A percentile compares a stretch with the other conserved stretches of the same genome.
phyloP scores from a whole-genome alignment of 2,797 vertebrate species.

The Phaenicophaeus curvirostris region DNA sequence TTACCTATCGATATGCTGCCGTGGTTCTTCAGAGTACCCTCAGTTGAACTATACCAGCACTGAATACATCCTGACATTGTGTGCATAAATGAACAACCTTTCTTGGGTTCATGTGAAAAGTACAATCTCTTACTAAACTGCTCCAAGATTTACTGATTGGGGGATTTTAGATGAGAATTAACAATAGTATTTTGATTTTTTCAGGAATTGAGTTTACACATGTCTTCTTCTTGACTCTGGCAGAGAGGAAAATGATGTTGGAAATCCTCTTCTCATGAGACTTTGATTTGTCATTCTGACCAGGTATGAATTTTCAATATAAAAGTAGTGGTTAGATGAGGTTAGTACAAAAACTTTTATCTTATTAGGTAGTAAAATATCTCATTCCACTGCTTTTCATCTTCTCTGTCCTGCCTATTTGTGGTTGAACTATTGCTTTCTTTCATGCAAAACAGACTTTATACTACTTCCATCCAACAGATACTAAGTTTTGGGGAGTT shows the following conservation, averaged over 20 bases:
- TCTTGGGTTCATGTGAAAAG: background rate
- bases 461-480: background rate
- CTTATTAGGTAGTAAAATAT: background rate
- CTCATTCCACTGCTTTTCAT: background rate
- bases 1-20: background rate
- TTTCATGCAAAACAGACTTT: background rate
- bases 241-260: background rate
- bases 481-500: background rate
- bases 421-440: background rate
- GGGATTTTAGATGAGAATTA: background rate
- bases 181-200: background rate
- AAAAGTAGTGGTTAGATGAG: background rate
- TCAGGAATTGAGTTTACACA: background rate
- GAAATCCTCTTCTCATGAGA: background rate
- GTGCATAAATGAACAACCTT: background rate
- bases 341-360: background rate
- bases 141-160: background rate
- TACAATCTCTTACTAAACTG: background rate
- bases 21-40: background rate
- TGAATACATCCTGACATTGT: background rate
- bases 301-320: background rate
- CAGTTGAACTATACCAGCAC: background rate
- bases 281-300: background rate
- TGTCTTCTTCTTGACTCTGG: background rate
- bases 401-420: background rate